Evolutionary conservation across 2,888 invertebrate species (phyloP), one percentile per base, ranked within the genome.

Genomic region (Uropetala carovei): DNA sequence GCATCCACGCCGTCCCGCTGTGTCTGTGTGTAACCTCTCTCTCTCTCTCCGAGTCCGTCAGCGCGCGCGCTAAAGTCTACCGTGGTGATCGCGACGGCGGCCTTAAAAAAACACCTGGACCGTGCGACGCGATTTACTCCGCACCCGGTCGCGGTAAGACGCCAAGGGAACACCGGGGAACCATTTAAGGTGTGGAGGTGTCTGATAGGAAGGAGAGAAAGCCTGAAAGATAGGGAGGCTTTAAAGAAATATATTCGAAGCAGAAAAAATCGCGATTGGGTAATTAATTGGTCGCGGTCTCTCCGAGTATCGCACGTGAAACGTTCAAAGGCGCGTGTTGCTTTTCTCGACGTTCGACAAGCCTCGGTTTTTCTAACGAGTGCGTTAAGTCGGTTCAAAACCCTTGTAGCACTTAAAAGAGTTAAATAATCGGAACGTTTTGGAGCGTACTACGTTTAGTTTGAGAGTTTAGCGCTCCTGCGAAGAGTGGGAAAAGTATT

Each of bases 31-130:
- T 43, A 43, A 43, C 43, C 43, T 43, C 43, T 43, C 43, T 43
- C 43, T 43, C 43, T 43, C 43, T 43, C 43, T 75, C 27, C 75
- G 11, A 75, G 7, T 18, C 68, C 10, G 22, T 10, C 22, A 75
- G 75, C 75, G 75, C 75, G 75, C 75, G 75, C 75, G 75, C 75
- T 75, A 75, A n/a, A n/a, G 22, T 22, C 60, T 13, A 75, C 22
- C 75, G 75, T 75, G 10, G n/a, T 10, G n/a, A 11, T 11, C 22
- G 1, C 9, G 75, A 18, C 75, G 75, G 75, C 27, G 22, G 22
- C 75, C 27, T 75, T 75, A 75, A 75, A 27, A 75, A 75, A 75
- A 75, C 75, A 75, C 75, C 75, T 75, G 75, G 75, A 75, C 75
- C 75, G 75, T 27, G 27, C 27, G 75, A 75, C 75, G 75, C 27